Base-by-base conservation (phyloP, 2,113 vertebrate genomes). In the Barnardius zonarius region DNA sequence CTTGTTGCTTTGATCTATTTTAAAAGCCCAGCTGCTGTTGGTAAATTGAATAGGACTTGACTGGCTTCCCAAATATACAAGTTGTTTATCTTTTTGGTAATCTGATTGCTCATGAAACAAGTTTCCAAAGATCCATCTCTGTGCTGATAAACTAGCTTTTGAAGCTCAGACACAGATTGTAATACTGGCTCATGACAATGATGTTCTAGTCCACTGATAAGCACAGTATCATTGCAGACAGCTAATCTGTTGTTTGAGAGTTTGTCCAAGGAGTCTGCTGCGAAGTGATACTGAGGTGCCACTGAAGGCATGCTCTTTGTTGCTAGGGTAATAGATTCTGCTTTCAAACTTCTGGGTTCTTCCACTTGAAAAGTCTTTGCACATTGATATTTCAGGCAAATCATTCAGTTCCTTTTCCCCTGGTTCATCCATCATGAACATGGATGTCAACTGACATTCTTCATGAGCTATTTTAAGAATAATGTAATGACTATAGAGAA, bases 401-500 rank as follows among this genome's bases (percentile, higher is more conserved):
- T 73, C 27, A 31, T 85, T 83, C 41, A 2, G 19, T 52, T 67
- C 43, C 19, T 90, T 76, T 88, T 80, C 44, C 64, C 44, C 30
- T 74, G 37, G 67, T 81, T 83, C 88, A 68, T 81, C 85, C 23
- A 55, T 51, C 64, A 68, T 55, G 39, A 86, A 88, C 83, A 92
- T 61, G 80, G 76, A 51, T 92, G 73, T 96, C 90, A 86, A 55
- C 68, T 13, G 82, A 74, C 72, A 88, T 79, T 81, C 62, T 84
- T 93, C 83, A 15, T 61, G 37, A 76, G 66, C 77, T 96, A 79
- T 94, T 96, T 86, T 89, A 77, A 91, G 90, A 91, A 69, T 52
- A 84, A 90, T 73, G 41, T 51, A 84, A 61, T n/a, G 88, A 81
- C 69, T 94, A 11, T 31, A 77, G 85, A 86, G 82, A 91, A 86